Percentiles rank a stretch among this genome's conserved stretches.
Evolutionary conservation across 1,140 invertebrate species (phyloP).

Genomic region (Eumaeus atala): DNA sequence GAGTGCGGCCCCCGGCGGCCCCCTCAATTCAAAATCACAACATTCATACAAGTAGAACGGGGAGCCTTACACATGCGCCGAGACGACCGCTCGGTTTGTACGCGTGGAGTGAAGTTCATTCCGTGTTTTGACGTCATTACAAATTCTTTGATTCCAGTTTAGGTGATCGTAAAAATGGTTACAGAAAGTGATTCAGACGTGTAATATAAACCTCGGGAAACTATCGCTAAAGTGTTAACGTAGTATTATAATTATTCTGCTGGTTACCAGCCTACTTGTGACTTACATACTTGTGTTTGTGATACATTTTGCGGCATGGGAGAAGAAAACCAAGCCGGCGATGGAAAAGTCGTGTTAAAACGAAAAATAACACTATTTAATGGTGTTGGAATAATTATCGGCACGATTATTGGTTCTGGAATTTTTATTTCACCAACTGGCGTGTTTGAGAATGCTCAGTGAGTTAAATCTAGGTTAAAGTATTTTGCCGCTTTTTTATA

Average conservation of each 20-base stretch:
- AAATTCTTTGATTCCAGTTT: conserved; percentile 43
- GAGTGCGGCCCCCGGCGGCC: conserved; percentile 17
- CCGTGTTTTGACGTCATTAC: conserved; percentile 38
- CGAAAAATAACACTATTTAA: conserved; percentile 88
- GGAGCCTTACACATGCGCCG: conserved; percentile 43
- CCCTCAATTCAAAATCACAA: conserved; percentile 24
- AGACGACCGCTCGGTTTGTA: conserved; percentile 34
- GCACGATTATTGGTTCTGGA: conserved; percentile 88
- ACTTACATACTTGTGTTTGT: conserved; percentile 46
- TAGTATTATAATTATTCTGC: conserved; percentile 16
- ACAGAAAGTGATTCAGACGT: conserved; percentile 57
- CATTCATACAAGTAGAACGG: conserved; percentile 13
- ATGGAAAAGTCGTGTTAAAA: conserved; percentile 80
- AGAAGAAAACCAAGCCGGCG: conserved; percentile 56
- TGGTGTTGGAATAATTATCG: conserved; percentile 90
- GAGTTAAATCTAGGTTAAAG: conserved; percentile 41
- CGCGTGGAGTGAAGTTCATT: conserved; percentile 29
- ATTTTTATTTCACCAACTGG: conserved; percentile 88
- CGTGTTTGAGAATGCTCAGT: conserved; percentile 79
- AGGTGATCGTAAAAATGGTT: conserved; percentile 58
- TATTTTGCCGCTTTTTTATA: not conserved
- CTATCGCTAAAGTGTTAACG: not conserved
- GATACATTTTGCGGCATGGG: conserved; percentile 71
- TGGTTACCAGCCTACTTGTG: conserved; percentile 43
- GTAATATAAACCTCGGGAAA: conserved; percentile 25